Percentiles rank a stretch among this genome's conserved stretches.
phyloP scores from a whole-genome alignment of 2,113 vertebrate species.

The Alligator sinensis region DNA sequence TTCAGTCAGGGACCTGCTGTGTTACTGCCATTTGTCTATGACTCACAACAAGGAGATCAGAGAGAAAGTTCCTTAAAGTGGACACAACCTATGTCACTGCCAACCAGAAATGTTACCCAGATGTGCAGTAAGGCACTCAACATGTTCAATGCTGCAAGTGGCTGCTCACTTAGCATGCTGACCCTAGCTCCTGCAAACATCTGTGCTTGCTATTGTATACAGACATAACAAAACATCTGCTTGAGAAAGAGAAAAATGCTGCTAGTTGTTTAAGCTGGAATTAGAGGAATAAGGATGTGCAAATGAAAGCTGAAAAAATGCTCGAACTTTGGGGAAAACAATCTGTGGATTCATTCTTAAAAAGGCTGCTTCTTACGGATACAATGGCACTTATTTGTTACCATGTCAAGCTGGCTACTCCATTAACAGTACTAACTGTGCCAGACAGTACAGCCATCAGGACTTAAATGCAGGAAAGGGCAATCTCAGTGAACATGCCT shows the following conservation, averaged over 20 bases:
- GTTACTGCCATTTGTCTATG: background rate
- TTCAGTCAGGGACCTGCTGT: background rate
- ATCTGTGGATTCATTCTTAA: background rate
- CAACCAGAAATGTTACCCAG: background rate
- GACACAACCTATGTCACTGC: background rate
- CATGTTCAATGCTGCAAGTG: background rate
- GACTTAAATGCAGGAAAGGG: background rate
- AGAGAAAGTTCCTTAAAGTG: background rate
- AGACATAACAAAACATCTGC: background rate
- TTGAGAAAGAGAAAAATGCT: background rate
- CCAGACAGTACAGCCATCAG: background rate
- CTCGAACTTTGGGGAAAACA: background rate
- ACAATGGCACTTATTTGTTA: background rate
- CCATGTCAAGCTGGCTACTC: background rate
- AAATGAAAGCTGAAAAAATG: background rate
- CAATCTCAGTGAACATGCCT: background rate
- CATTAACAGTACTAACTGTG: background rate
- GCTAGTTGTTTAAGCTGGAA: background rate
- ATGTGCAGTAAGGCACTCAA: background rate
- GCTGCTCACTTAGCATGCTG: background rate
- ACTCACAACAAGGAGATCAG: background rate
- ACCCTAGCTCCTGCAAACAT: background rate
- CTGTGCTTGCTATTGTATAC: background rate
- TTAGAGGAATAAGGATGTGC: background rate
- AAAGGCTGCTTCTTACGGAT: background rate